Evolutionary conservation across 1,140 invertebrate species (phyloP), one percentile per base, ranked within the genome.

Genomic region (Pseudachorutes palmiensis): DNA sequence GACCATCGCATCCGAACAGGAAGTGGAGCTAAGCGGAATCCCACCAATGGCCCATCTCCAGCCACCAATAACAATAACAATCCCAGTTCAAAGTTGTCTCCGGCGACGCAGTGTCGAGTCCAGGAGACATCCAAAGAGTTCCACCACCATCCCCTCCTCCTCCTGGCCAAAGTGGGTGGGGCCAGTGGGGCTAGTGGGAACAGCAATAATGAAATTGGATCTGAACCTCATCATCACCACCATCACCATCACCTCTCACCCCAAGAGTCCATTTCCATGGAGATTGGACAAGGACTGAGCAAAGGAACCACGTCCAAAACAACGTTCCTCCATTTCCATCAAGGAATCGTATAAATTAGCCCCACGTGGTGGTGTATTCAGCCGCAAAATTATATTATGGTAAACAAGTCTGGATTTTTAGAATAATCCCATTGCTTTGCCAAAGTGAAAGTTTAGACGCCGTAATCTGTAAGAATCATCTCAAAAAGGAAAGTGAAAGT

Each of bases 191-290:
- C 1, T 48, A 60, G 55, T 66, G 51, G 16, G 31, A 66, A 62
- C 62, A 62, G 49, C 49, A 67, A 62, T 67, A 65, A 57, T 49
- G 58, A 41, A 31, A 45, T 61, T 33, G 66, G 49, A 26, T 5
- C 32, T 31, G 24, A 45, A 24, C 26, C 45, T 22, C 24, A 61
- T 33, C 12, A 22, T 22, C 9, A 36, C 26, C 36, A 61, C 32
- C 24, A 67, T 24, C 28, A 33, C 33, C 30, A 41, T n/a, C 62
- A 41, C 36, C 33, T 63, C 33, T 63, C 62, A 36, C 62, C 62
- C 62, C 19, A 41, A 28, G 51, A 55, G 9, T 5, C 51, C 5
- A 41, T 19, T 41, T 41, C 36, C 5, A 41, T 41, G 36, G 36
- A 41, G 36, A 41, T 41, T 41, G 36, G 36, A 19, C 36, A 41